These are phyloP conservation scores for Molossus alvarezi DNA, from an alignment of 2,797 vertebrate genomes.

Conservation along the genomic window DNA sequence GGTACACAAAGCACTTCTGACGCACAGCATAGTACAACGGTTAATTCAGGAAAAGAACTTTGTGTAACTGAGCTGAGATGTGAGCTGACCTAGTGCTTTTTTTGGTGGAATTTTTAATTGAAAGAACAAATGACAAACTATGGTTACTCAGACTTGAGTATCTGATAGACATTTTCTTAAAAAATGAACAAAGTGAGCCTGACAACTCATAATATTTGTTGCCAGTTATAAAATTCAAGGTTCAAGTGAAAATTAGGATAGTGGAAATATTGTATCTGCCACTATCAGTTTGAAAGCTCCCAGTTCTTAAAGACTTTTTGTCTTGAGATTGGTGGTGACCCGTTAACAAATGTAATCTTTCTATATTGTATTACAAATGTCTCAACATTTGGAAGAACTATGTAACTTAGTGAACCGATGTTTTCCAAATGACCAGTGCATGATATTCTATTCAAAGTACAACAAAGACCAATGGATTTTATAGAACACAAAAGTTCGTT, in stretches of 20 bases:
- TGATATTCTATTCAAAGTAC: background rate
- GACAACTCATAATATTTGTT: constrained; percentile 5
- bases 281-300: background rate
- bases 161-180: constrained; percentile 3
- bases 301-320: background rate
- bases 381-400: background rate
- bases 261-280: background rate
- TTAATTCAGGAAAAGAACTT: background rate
- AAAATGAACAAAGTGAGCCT: constrained; percentile 47
- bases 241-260: constrained; percentile 55
- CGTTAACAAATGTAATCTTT: constrained; percentile 49
- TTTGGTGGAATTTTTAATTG: background rate
- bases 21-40: background rate
- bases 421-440: constrained; percentile 17
- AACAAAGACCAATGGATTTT: background rate
- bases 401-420: background rate
- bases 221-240: background rate
- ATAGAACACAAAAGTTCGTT: constrained; percentile 13
- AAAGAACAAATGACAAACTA: constrained; percentile 32
- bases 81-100: background rate
- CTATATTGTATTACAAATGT: background rate
- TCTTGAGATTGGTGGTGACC: background rate
- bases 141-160: background rate
- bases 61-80: background rate
- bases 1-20: background rate